Evolutionary conservation across 2,797 vertebrate genomes (phyloP), one percentile per base, ranked within the genome.

Genomic region (Knipowitschia caucasica): DNA sequence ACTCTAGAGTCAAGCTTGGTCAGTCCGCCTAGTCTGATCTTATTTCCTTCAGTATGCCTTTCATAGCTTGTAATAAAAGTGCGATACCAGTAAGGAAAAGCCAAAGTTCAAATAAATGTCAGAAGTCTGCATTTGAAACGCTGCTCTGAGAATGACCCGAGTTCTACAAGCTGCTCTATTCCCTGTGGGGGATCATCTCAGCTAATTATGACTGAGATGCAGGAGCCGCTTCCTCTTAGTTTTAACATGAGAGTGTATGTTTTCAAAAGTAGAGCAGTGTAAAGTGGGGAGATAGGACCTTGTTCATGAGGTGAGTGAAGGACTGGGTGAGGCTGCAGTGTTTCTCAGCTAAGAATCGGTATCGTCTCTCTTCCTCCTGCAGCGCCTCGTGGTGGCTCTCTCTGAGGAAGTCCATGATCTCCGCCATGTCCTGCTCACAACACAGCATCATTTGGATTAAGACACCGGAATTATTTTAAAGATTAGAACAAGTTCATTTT

Each of bases 331-430:
- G 60, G 40, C 62, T 56, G 0, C 93, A 92, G 84, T 98, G 95
- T 67, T 94, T 97, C 83, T 99, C 96, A 0, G 94, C 93, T 83
- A 99, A 81, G 84, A 98, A 99, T 42, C 95, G 94, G 45, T 95
- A 96, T 53, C 96, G 88, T 30, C 96, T 91, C 76, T 94, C 94
- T 84, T 99, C 93, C 70, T 99, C 96, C 67, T 91, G 80, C 56
- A 96, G 83, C 0, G 94, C 95, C 0, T 93, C 91, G 4, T 60
- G 68, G 60, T 96, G 89, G 57, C 95, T 95, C 56, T 92, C 89
- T 0, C 82, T 91, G 50, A 95, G 78, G 0, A 98, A 99, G 3
- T 91, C 88, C 61, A 93, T 52, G 14, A 86, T 90, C 64, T 91
- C 91, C 55, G 90, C 86, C 0, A 75, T 83, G 33, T 95, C 93